Evolutionary conservation across 2,797 vertebrate species (phyloP), one percentile per base, ranked within the genome.

Genomic region (Tarsius wallacei): DNA sequence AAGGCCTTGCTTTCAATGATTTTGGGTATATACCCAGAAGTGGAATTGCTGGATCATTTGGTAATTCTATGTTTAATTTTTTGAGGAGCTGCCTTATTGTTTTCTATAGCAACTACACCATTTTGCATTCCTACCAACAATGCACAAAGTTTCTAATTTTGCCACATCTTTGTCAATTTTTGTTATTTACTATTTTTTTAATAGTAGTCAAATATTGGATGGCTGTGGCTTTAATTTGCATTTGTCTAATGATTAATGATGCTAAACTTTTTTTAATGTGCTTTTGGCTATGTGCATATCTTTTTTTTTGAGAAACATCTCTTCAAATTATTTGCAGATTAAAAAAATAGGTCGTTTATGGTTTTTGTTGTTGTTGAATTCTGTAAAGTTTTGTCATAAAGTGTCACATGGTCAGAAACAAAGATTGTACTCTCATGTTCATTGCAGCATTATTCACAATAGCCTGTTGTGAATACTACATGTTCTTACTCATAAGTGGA

Each of bases 141-240:
- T 36, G 22, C 14, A 15, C 0, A 19, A 53, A 4, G 22, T 11
- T 74, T 90, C 33, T 49, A 70, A 47, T 95, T 95, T 74, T n/a
- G 81, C 49, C 21, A 81, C 31, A 90, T 83, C 68, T 55, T 97
- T 68, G 42, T 53, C 84, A 92, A 90, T 83, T 55, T 55, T 97
- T 68, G 42, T 53, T 87, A 92, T 59, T 83, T 91, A 83, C 33
- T 87, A 2, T 10, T 81, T 53, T 83, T 57, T 47, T 51, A 6
- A 85, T 28, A 87, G 31, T 13, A 84, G 10, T 12, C 28, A 80
- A 76, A 12, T 57, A 94, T 36, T n/a, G 21, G 26, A 6, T 84
- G 11, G 49, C 5, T 80, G 53, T 81, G 76, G 15, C 53, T 94
- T 80, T 78, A 4, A 90, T 84, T 78, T 81, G 22, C 17, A 86